Conservation (phyloP, 2,113 vertebrate genomes). For the Symphodus melops region DNA sequence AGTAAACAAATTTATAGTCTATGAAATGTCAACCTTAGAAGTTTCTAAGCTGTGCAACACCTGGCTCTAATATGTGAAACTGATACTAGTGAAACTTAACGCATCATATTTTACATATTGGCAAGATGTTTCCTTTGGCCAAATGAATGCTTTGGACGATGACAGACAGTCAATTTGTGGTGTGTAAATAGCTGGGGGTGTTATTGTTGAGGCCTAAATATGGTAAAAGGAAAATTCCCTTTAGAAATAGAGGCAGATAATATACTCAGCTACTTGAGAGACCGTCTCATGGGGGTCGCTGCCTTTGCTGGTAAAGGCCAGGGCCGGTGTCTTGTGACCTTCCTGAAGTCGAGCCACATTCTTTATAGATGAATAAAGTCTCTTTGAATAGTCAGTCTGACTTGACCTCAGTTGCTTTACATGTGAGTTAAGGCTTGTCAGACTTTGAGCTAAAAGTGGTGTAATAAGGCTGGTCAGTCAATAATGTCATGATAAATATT, state of each 20-base stretch:
- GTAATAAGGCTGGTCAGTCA: neutral
- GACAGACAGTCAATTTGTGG: neutral
- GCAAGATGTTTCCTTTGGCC: neutral
- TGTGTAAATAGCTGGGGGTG: neutral
- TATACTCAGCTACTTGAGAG: constrained; percentile 24
- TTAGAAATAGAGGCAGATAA: constrained; percentile 68
- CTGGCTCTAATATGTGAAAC: constrained; percentile 16
- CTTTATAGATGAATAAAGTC: constrained; percentile 38
- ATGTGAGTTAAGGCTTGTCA: neutral
- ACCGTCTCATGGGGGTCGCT: constrained; percentile 36
- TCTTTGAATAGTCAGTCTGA: constrained; percentile 64
- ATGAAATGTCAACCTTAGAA: constrained; percentile 14
- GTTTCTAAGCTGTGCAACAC: constrained; percentile 3
- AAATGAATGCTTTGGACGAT: neutral
- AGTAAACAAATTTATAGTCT: constrained; percentile 12
- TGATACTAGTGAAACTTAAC: neutral
- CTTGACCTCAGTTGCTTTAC: constrained; percentile 32
- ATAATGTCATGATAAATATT: neutral
- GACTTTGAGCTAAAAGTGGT: constrained; percentile 9
- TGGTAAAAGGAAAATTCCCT: constrained; percentile 57
- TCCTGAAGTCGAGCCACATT: constrained; percentile 60
- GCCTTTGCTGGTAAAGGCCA: constrained; percentile 69
- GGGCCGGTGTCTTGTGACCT: constrained; percentile 69
- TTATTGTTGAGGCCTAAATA: constrained; percentile 59
- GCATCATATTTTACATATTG: neutral